Evolutionary conservation across 2,797 vertebrate species (phyloP).

Genomic region (Heterohyrax brucei): DNA sequence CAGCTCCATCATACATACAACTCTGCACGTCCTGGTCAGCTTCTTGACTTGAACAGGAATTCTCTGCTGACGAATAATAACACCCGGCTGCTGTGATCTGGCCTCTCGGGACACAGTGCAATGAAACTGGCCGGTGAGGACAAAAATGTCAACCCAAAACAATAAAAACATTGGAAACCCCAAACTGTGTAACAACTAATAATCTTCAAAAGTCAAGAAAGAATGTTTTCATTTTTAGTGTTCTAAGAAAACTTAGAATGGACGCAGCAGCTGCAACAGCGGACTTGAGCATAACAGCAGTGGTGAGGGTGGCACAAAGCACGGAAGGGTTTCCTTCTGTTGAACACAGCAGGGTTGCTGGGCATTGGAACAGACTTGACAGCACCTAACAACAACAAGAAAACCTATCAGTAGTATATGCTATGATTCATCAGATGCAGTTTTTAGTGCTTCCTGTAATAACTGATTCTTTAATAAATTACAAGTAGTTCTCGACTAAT

Average conservation of each 20-base stretch:
- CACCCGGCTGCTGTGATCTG: background rate
- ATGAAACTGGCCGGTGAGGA: background rate
- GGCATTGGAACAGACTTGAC: no score
- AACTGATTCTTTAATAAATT: background rate
- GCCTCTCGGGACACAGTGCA: background rate
- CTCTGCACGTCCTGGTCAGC: no score
- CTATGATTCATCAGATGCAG: background rate
- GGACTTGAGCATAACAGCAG: no score
- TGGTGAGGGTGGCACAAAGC: no score
- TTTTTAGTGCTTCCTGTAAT: background rate
- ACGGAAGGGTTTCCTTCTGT: no score
- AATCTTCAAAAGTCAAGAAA: slow-evolving; percentile 35
- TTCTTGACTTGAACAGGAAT: background rate
- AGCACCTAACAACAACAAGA: no score
- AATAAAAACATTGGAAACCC: background rate
- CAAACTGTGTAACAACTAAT: background rate
- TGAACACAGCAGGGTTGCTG: no score
- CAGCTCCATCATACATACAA: no score
- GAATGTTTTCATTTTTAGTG: background rate
- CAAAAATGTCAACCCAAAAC: background rate
- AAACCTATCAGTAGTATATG: background rate
- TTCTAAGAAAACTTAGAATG: background rate
- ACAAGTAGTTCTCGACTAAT: background rate
- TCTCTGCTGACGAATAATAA: background rate
- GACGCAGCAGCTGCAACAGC: no score